Percentiles rank a stretch among this genome's conserved stretches.
These are phyloP conservation scores for Agrypnus murinus DNA, from an alignment of 2,888 invertebrate genomes.

Conservation along the genomic window DNA sequence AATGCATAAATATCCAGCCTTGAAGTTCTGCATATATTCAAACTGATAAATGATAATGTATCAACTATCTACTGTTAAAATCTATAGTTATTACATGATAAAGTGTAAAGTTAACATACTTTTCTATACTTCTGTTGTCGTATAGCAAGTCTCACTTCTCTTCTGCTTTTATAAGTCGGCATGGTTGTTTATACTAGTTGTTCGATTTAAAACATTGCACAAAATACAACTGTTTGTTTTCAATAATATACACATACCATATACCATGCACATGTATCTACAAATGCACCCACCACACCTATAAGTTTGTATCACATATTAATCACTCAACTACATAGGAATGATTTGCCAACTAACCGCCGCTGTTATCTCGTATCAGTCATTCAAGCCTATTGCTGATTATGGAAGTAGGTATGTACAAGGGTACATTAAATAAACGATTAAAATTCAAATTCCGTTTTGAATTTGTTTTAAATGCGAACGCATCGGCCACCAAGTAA, in stretches of 20 bases:
- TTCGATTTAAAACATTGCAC: too few species aligned
- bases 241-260: too few species aligned
- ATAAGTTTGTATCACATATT: conserved; percentile 4
- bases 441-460: background rate
- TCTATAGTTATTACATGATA: too few species aligned
- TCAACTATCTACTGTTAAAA: too few species aligned
- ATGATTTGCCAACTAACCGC: conserved; percentile 7
- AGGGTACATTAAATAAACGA: too few species aligned
- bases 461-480: conserved; percentile 7
- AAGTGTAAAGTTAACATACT: conserved; percentile 21
- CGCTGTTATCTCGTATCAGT: conserved; percentile 28
- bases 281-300: conserved; percentile 21
- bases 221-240: too few species aligned
- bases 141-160: conserved; percentile 28
- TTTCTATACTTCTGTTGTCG: conserved; percentile 28
- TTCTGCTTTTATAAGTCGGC: conserved; percentile 13
- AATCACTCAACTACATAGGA: conserved; percentile 18
- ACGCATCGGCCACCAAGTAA: too few species aligned
- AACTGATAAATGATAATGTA: too few species aligned
- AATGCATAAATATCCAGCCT: too few species aligned
- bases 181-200: too few species aligned
- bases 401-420: background rate
- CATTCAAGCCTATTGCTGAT: background rate
- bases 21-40: too few species aligned
- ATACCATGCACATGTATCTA: too few species aligned